phyloP scores from a whole-genome alignment of 2,797 vertebrate genomes.

The Squalus acanthias region DNA sequence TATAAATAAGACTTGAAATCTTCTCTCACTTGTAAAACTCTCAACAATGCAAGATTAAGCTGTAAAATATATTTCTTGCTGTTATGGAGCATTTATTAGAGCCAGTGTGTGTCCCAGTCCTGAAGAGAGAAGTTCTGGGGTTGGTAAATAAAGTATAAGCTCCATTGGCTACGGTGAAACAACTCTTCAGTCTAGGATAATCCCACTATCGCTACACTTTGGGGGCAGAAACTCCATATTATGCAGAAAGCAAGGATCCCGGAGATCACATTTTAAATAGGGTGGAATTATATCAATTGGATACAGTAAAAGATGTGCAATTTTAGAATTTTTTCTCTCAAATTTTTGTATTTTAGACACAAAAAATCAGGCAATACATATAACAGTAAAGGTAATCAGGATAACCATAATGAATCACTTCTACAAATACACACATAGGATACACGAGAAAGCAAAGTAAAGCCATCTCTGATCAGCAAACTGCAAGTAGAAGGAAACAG shows the following conservation, averaged over 20 bases:
- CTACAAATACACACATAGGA: neutral
- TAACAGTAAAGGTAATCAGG: neutral
- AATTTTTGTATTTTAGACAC: neutral
- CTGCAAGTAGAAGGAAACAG: neutral
- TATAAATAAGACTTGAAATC: slow-evolving; percentile 6
- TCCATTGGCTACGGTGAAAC: neutral
- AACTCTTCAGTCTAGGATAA: neutral
- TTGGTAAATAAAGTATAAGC: neutral
- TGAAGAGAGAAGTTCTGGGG: neutral
- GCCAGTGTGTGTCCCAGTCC: neutral
- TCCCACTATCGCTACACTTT: neutral
- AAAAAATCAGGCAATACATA: neutral
- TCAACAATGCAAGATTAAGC: neutral
- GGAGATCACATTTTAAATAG: neutral
- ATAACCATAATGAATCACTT: neutral
- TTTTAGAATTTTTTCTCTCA: neutral
- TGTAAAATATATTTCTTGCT: neutral
- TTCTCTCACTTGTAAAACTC: neutral
- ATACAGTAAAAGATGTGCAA: neutral
- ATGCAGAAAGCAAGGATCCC: neutral
- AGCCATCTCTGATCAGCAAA: neutral
- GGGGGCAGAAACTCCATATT: neutral
- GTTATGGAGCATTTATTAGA: neutral
- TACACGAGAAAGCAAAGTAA: neutral
- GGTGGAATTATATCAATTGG: neutral